Base-by-base conservation (phyloP, 2,888 invertebrate species). In the Drosophila kanekoi region DNA sequence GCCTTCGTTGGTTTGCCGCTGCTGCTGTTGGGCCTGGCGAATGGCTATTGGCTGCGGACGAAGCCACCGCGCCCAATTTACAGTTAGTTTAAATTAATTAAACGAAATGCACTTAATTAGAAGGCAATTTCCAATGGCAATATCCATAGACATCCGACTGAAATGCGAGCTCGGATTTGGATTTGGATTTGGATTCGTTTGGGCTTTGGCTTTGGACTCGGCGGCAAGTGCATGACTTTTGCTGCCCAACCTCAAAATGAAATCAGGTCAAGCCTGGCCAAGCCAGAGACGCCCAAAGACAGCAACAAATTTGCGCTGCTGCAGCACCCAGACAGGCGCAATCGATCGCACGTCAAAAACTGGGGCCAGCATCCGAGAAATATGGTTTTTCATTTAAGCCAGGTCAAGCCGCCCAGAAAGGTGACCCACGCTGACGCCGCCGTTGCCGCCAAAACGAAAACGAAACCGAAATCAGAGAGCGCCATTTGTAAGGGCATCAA, bases 61-160 rank as follows among this genome's bases (percentile, higher is more conserved):
- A 72, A 68, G 74, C 75, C 78, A 84, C 72, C 90, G 85, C 87
- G 81, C 83, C 90, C 82, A 89, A 84, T 90, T 90, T 90, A 91
- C 91, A 90, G 91, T 91, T 91, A 90, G 81, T 89, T 91, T 88
- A 91, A 90, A 91, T 91, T 91, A 90, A 90, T 90, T 90, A 90
- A 90, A 79, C 83, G 89, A 89, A 89, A 90, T 88, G 85, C 87
- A 90, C 86, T 90, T 90, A 90, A 89, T 89, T 89, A 89, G 89
- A 82, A 87, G 89, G 80, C 80, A 80, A 87, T 89, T 89, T 87
- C 82, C 71, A 70, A 72, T 67, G 71, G 80, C 65, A 76, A 71
- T 57, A 56, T 23, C 61, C 64, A 47, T 43, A 72, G 59, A 61
- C 62, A 65, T 47, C 54, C 61, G 20, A 71, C 35, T 57, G 33